Evolutionary conservation across 2,113 vertebrate species (phyloP).

Genomic region (Sterna hirundo): DNA sequence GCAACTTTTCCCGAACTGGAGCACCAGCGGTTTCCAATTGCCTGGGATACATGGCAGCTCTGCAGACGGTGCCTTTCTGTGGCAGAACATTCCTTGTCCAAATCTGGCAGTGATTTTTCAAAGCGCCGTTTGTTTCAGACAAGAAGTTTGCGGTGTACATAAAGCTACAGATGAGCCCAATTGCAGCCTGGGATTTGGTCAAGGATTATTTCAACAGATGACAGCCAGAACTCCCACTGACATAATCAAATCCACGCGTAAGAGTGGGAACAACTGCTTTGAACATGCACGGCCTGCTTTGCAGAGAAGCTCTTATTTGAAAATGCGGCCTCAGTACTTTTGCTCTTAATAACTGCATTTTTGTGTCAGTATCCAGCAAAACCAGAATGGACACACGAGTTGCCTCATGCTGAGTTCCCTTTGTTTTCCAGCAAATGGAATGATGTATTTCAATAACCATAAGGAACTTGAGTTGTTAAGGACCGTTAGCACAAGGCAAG

Average conservation of each 20-base stretch:
- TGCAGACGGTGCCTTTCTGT: not conserved
- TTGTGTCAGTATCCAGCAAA: constrained; percentile 12
- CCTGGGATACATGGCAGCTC: not conserved
- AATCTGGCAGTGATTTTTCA: constrained; percentile 40
- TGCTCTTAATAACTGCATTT: not conserved
- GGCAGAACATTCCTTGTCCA: not conserved
- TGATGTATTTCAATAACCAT: not conserved
- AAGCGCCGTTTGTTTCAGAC: constrained; percentile 19
- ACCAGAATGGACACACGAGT: not conserved
- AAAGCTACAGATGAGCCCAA: not conserved
- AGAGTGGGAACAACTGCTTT: constrained; percentile 6
- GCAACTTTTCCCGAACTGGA: not conserved
- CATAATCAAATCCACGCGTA: not conserved
- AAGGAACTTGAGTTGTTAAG: not conserved
- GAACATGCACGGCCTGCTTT: constrained; percentile 16
- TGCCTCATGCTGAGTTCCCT: not conserved
- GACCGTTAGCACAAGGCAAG: not conserved
- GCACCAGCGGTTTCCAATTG: not conserved
- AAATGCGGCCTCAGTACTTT: constrained; percentile 1
- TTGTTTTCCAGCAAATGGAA: constrained; percentile 37
- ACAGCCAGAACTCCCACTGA: constrained; percentile 38
- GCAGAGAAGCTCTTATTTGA: not conserved
- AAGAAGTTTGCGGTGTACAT: constrained; percentile 2
- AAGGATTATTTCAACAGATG: constrained; percentile 33
- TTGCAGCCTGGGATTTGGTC: constrained; percentile 13